A percentile compares a stretch with the other conserved stretches of the same genome.
These are phyloP conservation scores for Stenotaenia linearis DNA, from an alignment of 2,888 invertebrate species.

Conservation along the genomic window DNA sequence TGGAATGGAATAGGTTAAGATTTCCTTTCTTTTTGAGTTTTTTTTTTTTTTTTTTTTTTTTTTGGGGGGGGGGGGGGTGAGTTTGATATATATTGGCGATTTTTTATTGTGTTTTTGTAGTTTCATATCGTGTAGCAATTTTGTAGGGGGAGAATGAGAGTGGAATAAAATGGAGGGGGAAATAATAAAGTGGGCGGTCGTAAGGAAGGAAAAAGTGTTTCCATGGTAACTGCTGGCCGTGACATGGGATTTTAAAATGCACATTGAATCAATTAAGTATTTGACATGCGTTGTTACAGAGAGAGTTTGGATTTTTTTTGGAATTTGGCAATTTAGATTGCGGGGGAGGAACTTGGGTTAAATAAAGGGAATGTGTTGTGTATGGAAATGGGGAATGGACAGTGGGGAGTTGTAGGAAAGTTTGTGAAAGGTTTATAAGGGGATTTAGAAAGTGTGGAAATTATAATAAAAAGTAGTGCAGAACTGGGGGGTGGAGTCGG, in stretches of 20 bases:
- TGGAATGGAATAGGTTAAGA: not conserved
- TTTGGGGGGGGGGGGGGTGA: too few relatives aligned
- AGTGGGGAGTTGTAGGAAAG: too few relatives aligned
- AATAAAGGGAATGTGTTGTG: too few relatives aligned
- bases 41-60: not conserved
- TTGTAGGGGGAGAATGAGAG: not conserved
- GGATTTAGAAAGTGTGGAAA: too few relatives aligned
- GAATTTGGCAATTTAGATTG: too few relatives aligned
- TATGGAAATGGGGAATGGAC: too few relatives aligned
- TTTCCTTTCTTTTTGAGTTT: not conserved
- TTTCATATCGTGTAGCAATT: constrained; percentile 2
- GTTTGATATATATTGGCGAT: too few relatives aligned
- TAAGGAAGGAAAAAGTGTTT: not conserved
- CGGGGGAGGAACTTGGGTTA: too few relatives aligned
- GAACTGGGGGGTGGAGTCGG: too few relatives aligned
- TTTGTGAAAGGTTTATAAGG: too few relatives aligned
- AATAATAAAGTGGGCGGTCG: not conserved
- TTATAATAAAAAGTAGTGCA: too few relatives aligned
- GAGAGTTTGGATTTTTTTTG: too few relatives aligned
- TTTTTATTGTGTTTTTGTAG: not conserved
- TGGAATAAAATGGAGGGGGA: not conserved
- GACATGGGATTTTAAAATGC: not conserved
- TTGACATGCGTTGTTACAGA: not conserved
- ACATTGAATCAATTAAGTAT: not conserved
- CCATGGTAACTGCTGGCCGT: not conserved